These are phyloP conservation scores for Trigoniulus corallinus DNA, from an alignment of 1,140 invertebrate genomes.

Conservation along the genomic window DNA sequence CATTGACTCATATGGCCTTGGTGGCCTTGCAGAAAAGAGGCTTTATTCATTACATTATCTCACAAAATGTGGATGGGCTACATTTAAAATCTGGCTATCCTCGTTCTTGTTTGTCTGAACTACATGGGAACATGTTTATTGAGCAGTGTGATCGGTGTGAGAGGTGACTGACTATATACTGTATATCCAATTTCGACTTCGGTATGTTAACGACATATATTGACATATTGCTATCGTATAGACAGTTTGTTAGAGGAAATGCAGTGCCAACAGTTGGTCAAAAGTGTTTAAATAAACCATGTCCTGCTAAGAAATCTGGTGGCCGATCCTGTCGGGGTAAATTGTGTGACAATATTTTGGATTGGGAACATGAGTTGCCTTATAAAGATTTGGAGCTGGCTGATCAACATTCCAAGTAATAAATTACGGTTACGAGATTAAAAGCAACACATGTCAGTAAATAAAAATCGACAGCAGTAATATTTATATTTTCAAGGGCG, in stretches of 20 bases:
- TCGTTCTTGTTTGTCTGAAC: conserved; percentile 64
- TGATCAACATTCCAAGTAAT: conserved; percentile 69
- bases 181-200: not conserved
- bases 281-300: conserved; percentile 62
- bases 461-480: conserved; percentile 3
- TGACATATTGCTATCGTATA: conserved; percentile 19
- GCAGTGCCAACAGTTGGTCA: conserved; percentile 79
- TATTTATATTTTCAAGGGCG: conserved; percentile 36
- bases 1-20: conserved; percentile 85
- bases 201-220: conserved; percentile 3
- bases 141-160: conserved; percentile 84
- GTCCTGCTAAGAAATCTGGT: conserved; percentile 38
- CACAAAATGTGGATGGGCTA: conserved; percentile 96
- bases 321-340: conserved; percentile 63
- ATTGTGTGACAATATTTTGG: conserved; percentile 82
- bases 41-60: conserved; percentile 72
- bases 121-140: conserved; percentile 97
- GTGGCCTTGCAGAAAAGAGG: conserved; percentile 55
- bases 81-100: conserved; percentile 77
- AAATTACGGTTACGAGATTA: too few species aligned
- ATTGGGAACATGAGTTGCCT: conserved; percentile 94
- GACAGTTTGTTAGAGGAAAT: conserved; percentile 61
- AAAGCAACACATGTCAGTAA: not conserved
- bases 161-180: conserved; percentile 36
- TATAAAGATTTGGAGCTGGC: conserved; percentile 72